phyloP scores from a whole-genome alignment of 1,140 invertebrate genomes.

The Scaptodrosophila lebanonensis region DNA sequence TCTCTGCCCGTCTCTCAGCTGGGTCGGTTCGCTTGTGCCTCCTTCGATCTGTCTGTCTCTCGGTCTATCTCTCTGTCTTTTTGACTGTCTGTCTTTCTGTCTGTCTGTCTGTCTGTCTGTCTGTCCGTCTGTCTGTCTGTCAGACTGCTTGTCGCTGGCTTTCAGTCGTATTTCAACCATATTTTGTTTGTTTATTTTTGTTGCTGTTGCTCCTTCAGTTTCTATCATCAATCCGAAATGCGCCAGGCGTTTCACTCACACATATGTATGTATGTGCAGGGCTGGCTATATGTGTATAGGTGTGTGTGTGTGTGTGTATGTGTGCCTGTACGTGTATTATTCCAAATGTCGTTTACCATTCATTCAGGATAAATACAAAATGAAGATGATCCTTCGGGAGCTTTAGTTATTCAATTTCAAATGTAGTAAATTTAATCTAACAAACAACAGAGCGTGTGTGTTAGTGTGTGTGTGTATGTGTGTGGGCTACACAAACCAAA shows the following conservation, averaged over 20 bases:
- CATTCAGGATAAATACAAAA: conserved; percentile 74
- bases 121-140: not conserved
- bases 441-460: conserved; percentile 41
- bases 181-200: conserved; percentile 50
- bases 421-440: conserved; percentile 74
- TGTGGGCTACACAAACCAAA: conserved; percentile 11
- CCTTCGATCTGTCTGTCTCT: conserved; percentile 1
- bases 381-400: conserved; percentile 73
- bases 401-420: conserved; percentile 75
- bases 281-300: not conserved
- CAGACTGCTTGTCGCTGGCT: conserved; percentile 29
- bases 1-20: conserved; percentile 18
- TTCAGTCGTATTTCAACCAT: conserved; percentile 57
- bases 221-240: conserved; percentile 51
- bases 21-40: not conserved
- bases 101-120: not conserved
- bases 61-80: conserved; percentile 2
- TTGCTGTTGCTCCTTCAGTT: conserved; percentile 35
- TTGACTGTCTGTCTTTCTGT: conserved; percentile 3
- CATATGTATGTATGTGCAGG: not conserved
- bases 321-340: conserved; percentile 38
- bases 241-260: conserved; percentile 3
- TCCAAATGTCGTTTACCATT: conserved; percentile 71
- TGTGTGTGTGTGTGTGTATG: not conserved
- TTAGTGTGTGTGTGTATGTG: conserved; percentile 4